These are phyloP conservation scores for Drosophila obscura DNA, from an alignment of 1,140 invertebrate species.

Conservation along the genomic window DNA sequence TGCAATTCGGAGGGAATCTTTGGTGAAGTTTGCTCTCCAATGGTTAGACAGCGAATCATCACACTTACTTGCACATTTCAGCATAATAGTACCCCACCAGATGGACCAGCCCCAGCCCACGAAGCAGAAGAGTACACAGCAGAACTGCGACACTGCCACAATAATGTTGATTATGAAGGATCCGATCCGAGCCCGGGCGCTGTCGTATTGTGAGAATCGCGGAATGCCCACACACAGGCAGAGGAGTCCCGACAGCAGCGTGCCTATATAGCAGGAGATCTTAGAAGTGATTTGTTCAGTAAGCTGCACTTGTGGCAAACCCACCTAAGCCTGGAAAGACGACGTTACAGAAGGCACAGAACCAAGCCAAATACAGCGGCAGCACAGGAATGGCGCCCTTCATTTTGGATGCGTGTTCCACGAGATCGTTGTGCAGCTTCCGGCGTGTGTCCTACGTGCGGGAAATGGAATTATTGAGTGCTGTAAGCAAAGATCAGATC, in stretches of 20 bases:
- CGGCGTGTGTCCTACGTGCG: conserved; percentile 89
- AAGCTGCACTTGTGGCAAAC: conserved; percentile 16
- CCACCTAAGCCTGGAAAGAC: conserved; percentile 93
- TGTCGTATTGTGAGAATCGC: conserved; percentile 90
- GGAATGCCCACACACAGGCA: conserved; percentile 95
- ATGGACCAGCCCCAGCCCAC: conserved; percentile 99
- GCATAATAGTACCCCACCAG: conserved; percentile 97
- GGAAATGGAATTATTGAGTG: conserved; percentile 1
- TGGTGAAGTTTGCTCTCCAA: not conserved
- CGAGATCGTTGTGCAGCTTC: conserved; percentile 90
- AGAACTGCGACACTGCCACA: conserved; percentile 93
- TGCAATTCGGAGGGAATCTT: not conserved
- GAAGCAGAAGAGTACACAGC: conserved; percentile 96
- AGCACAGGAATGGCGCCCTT: conserved; percentile 95
- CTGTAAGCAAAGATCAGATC: not conserved
- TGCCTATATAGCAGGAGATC: conserved; percentile 86
- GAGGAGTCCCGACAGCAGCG: conserved; percentile 93
- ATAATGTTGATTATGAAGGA: conserved; percentile 92
- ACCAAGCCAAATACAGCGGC: conserved; percentile 91
- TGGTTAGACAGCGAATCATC: not conserved
- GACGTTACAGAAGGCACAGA: conserved; percentile 94
- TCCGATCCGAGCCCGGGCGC: conserved; percentile 88
- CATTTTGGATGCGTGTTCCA: conserved; percentile 93
- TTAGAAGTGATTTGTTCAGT: not conserved
- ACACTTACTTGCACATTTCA: conserved; percentile 89